These are phyloP conservation scores for Ahaetulla prasina DNA, from an alignment of 2,113 vertebrate species.

Conservation along the genomic window DNA sequence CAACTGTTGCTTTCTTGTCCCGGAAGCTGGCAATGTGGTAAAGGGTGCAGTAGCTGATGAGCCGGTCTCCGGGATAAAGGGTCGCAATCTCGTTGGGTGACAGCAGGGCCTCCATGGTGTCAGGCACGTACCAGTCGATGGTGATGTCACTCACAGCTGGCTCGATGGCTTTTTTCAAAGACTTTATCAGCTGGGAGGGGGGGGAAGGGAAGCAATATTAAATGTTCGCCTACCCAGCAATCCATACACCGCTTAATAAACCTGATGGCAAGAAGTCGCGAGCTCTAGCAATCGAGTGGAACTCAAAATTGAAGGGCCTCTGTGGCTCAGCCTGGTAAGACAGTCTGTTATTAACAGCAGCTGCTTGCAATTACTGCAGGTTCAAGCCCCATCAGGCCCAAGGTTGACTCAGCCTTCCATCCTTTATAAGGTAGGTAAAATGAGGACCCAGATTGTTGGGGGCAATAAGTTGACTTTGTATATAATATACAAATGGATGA, in stretches of 20 bases:
- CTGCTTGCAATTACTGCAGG: no score
- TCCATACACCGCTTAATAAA: neutral
- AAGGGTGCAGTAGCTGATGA: constrained; percentile 89
- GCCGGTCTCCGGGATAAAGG: constrained; percentile 85
- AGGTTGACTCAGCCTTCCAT: no score
- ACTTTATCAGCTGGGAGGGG: constrained; percentile 81
- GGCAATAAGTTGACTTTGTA: no score
- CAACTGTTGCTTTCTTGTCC: constrained; percentile 65
- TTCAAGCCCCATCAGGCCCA: no score
- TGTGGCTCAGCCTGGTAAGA: no score
- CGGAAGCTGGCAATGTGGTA: constrained; percentile 83
- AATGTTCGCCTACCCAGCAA: neutral
- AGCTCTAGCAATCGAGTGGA: neutral
- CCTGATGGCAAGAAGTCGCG: neutral
- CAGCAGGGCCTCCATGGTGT: constrained; percentile 90
- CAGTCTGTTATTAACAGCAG: no score
- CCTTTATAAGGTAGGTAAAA: no score
- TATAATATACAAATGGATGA: no score
- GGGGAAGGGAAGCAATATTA: neutral
- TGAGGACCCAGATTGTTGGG: no score
- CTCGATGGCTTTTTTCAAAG: constrained; percentile 93
- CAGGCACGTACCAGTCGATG: constrained; percentile 95
- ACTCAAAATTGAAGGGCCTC: no score
- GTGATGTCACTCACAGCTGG: constrained; percentile 89
- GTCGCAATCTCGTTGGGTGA: constrained; percentile 90